Percentiles rank a stretch among this genome's conserved stretches.
phyloP scores from a whole-genome alignment of 1,140 invertebrate species.

The Ctenoplectra terminalis region DNA sequence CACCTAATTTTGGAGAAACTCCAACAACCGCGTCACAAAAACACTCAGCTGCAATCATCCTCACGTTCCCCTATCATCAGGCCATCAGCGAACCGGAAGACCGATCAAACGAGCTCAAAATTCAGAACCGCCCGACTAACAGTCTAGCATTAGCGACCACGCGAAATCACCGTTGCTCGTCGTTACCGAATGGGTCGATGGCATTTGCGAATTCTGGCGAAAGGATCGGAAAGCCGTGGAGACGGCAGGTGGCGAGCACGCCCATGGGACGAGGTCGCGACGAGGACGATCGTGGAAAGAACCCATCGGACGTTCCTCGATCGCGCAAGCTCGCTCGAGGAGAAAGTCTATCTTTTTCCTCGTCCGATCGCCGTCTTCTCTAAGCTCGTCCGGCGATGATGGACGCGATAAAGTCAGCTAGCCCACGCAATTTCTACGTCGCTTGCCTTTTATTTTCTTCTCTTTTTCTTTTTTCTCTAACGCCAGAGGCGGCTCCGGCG shows the following conservation, averaged over 20 bases:
- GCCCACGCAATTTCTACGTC: conserved; percentile 58
- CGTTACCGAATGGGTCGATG: not conserved
- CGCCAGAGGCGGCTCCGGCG: not conserved
- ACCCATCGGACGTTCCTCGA: too few relatives aligned
- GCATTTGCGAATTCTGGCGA: not conserved
- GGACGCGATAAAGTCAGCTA: conserved; percentile 46
- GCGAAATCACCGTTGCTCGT: not conserved
- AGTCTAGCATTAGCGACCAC: not conserved
- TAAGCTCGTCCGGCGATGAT: too few relatives aligned
- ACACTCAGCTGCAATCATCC: not conserved
- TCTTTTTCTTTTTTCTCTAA: not conserved
- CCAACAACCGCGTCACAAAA: not conserved
- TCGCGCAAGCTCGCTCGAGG: conserved; percentile 11
- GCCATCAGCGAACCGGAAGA: conserved; percentile 12
- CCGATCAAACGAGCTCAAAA: not conserved
- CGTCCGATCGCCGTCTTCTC: conserved; percentile 8
- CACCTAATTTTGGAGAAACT: too few relatives aligned
- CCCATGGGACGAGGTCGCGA: conserved; percentile 62
- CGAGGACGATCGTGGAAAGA: too few relatives aligned
- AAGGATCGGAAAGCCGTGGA: not conserved
- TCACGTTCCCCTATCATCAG: conserved; percentile 17
- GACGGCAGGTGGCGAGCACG: too few relatives aligned
- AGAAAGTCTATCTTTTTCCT: conserved; percentile 31
- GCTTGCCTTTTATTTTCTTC: not conserved
- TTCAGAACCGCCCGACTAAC: not conserved